Conservation (phyloP, 2,797 vertebrate genomes). For the Argya squamiceps region DNA sequence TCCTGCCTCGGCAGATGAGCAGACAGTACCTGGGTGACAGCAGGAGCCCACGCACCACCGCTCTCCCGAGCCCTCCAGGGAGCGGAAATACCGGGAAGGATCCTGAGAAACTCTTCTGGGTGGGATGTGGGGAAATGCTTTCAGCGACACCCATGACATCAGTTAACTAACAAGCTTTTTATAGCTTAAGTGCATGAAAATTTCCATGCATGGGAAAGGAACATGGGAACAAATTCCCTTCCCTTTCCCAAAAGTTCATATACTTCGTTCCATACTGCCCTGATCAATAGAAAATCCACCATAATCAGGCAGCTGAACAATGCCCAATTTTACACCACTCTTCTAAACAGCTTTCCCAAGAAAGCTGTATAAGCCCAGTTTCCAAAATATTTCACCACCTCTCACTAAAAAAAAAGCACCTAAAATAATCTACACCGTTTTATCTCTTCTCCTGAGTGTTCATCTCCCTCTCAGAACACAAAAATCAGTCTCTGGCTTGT, state of each 20-base stretch:
- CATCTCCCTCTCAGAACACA: background rate
- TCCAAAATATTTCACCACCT: conserved; percentile 36
- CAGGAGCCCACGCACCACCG: rapidly evolving
- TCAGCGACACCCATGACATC: background rate
- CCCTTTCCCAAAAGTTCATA: background rate
- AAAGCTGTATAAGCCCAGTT: background rate
- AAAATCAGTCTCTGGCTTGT: background rate
- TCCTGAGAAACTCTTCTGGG: background rate
- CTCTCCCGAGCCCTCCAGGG: background rate
- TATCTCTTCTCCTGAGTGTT: conserved; percentile 13
- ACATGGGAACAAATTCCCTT: background rate
- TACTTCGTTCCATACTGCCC: rapidly evolving
- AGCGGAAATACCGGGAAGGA: background rate
- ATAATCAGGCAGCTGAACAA: background rate
- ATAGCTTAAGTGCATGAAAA: background rate
- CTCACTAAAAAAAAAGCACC: background rate
- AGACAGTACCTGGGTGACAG: background rate
- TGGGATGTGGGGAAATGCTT: background rate
- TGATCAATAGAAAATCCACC: background rate
- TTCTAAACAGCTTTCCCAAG: background rate
- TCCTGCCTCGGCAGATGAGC: background rate
- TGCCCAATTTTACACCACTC: background rate
- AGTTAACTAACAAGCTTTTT: background rate
- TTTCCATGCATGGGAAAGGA: background rate
- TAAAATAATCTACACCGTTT: conserved; percentile 46